phyloP scores from a whole-genome alignment of 2,888 invertebrate species.

The Chrysomela aeneicollis region DNA sequence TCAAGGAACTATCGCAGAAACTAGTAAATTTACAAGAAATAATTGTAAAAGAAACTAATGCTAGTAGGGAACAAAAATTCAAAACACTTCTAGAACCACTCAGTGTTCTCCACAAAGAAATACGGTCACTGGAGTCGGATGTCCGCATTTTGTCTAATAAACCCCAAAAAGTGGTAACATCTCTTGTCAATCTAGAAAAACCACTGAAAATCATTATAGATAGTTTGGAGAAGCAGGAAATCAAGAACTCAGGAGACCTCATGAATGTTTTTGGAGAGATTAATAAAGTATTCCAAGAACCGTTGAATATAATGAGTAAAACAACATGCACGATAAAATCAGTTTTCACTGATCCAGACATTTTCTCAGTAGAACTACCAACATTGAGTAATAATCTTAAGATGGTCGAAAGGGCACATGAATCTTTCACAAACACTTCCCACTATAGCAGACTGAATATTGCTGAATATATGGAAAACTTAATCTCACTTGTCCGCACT shows the following conservation, averaged over 20 bases:
- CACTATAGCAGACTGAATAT: constrained; percentile 31
- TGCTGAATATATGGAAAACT: constrained; percentile 13
- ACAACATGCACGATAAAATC: constrained; percentile 37
- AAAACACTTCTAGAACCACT: constrained; percentile 33
- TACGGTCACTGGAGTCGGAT: constrained; percentile 30
- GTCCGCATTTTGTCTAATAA: constrained; percentile 21
- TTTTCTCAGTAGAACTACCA: constrained; percentile 42
- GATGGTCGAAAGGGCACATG: constrained; percentile 28
- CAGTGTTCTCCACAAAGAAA: constrained; percentile 21
- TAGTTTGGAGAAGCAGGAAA: constrained; percentile 23
- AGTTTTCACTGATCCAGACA: constrained; percentile 39
- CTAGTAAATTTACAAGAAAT: constrained; percentile 33
- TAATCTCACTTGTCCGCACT: constrained; percentile 15
- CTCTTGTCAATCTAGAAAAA: constrained; percentile 23
- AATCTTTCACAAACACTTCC: constrained; percentile 31
- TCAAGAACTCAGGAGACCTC: constrained; percentile 1
- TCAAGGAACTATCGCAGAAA: constrained; percentile 34
- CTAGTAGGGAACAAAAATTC: constrained; percentile 26
- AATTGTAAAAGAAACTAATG: constrained; percentile 19
- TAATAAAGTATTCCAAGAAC: constrained; percentile 22
- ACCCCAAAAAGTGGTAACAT: constrained; percentile 24
- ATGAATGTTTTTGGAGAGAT: constrained; percentile 28
- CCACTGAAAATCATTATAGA: constrained; percentile 28
- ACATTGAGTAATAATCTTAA: constrained; percentile 34
- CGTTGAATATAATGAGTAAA: constrained; percentile 35